These are phyloP conservation scores for Poeciliopsis retropinna DNA, from an alignment of 2,113 vertebrate genomes.

Conservation along the genomic window DNA sequence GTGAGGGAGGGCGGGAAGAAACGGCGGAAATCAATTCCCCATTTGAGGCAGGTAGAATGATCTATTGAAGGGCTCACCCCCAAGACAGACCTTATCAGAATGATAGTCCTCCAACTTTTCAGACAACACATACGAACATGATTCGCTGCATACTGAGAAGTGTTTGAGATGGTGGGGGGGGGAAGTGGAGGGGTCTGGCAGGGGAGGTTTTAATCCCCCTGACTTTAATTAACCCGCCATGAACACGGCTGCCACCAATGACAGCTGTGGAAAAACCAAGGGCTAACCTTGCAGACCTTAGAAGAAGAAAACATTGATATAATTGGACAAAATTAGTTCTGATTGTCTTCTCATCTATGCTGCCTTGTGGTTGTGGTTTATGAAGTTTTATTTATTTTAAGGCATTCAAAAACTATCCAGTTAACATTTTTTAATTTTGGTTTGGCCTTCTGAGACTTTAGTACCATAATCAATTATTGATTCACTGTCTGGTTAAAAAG, in stretches of 20 bases:
- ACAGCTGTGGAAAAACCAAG: constrained; percentile 50
- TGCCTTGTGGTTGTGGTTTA: constrained; percentile 16
- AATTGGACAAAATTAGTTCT: constrained; percentile 43
- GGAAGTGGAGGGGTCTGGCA: constrained; percentile 51
- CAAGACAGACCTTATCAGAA: constrained; percentile 60
- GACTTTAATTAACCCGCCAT: constrained; percentile 73
- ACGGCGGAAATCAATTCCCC: constrained; percentile 71
- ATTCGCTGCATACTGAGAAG: constrained; percentile 34
- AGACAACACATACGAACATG: constrained; percentile 14
- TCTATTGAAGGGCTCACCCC: constrained; percentile 64
- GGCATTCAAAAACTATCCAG: background rate
- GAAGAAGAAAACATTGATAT: constrained; percentile 29
- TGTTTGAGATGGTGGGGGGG: constrained; percentile 33
- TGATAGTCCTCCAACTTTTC: constrained; percentile 28
- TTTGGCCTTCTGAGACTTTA: background rate
- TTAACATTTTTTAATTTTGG: background rate
- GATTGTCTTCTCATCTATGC: constrained; percentile 30
- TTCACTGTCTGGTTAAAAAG: too few relatives aligned
- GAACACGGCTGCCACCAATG: constrained; percentile 51
- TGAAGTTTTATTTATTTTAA: background rate
- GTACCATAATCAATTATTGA: background rate
- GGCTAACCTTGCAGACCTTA: constrained; percentile 31
- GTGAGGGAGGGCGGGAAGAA: constrained; percentile 44
- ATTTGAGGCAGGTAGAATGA: constrained; percentile 68
- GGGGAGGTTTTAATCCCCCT: constrained; percentile 60